These are phyloP conservation scores for Oryzias curvinotus DNA, from an alignment of 2,113 vertebrate species.

Conservation along the genomic window DNA sequence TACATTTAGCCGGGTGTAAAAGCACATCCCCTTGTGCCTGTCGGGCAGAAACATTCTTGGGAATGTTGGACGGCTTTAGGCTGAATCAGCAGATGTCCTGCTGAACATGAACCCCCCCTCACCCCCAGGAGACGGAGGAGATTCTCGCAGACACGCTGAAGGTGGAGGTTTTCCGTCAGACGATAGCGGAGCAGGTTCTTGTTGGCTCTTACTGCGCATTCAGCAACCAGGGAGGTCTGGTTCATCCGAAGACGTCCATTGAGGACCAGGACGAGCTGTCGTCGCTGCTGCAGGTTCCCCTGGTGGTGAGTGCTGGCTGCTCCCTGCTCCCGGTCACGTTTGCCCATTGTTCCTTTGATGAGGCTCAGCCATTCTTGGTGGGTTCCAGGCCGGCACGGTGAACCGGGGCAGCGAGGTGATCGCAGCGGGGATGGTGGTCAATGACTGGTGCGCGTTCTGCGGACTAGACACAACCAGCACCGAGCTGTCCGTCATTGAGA, in stretches of 20 bases:
- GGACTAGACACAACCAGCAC: slow-evolving; percentile 97
- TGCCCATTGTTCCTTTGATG: not conserved
- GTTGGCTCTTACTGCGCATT: slow-evolving; percentile 95
- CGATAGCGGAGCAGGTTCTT: slow-evolving; percentile 92
- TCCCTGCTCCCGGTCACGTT: not conserved
- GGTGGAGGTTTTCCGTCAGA: slow-evolving; percentile 98
- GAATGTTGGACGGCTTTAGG: too few species aligned
- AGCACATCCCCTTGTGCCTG: too few species aligned
- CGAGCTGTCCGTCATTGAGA: slow-evolving; percentile 96
- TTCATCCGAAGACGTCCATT: slow-evolving; percentile 93
- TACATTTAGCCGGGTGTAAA: too few species aligned
- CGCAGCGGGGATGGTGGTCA: slow-evolving; percentile 93
- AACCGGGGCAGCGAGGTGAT: slow-evolving; percentile 98
- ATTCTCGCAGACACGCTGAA: slow-evolving; percentile 93
- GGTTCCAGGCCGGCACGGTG: slow-evolving; percentile 89
- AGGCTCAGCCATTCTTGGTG: not conserved
- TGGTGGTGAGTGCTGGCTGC: slow-evolving; percentile 85
- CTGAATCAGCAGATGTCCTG: too few species aligned
- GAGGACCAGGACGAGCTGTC: slow-evolving; percentile 98
- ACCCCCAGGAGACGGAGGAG: slow-evolving; percentile 91
- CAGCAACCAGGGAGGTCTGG: slow-evolving; percentile 94
- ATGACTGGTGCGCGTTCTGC: slow-evolving; percentile 97
- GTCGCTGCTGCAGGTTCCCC: slow-evolving; percentile 92
- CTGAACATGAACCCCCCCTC: too few species aligned
- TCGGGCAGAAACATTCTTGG: too few species aligned